phyloP scores from a whole-genome alignment of 1,140 invertebrate genomes.

The Aphaenogaster rudis region DNA sequence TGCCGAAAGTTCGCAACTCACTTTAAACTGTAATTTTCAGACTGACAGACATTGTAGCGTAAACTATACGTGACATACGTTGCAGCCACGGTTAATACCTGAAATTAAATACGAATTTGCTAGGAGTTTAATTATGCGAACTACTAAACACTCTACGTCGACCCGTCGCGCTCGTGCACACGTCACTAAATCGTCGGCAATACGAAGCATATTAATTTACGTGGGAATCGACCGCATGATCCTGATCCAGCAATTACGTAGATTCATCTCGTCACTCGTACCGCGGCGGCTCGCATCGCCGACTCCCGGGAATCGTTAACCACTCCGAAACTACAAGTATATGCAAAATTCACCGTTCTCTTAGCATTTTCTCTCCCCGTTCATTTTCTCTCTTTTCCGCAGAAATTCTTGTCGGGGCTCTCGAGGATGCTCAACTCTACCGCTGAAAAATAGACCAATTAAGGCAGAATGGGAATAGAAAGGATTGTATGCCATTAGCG shows the following conservation, averaged over 20 bases:
- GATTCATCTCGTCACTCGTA: slow-evolving; percentile 68
- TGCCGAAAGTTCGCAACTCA: slow-evolving; percentile 22
- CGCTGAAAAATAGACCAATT: slow-evolving; percentile 58
- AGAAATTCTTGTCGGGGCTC: slow-evolving; percentile 23
- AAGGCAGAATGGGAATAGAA: slow-evolving; percentile 49
- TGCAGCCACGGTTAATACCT: slow-evolving; percentile 31
- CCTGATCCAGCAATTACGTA: slow-evolving; percentile 72
- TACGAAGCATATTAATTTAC: slow-evolving; percentile 74
- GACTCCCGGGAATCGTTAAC: slow-evolving; percentile 69
- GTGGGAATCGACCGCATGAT: slow-evolving; percentile 68
- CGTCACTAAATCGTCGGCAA: slow-evolving; percentile 34
- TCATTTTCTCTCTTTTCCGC: slow-evolving; percentile 41
- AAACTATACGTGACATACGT: slow-evolving; percentile 26
- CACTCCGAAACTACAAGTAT: slow-evolving; percentile 70
- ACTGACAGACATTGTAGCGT: slow-evolving; percentile 21
- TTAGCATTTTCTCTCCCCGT: slow-evolving; percentile 51
- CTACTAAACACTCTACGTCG: slow-evolving; percentile 32
- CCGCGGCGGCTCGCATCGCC: slow-evolving; percentile 60
- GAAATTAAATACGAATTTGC: slow-evolving; percentile 62
- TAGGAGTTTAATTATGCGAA: slow-evolving; percentile 45
- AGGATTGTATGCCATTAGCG: slow-evolving; percentile 45
- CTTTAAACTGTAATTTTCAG: slow-evolving; percentile 54
- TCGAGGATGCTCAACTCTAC: slow-evolving; percentile 29
- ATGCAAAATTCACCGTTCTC: slow-evolving; percentile 61
- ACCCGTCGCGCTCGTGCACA: not conserved